phyloP scores from a whole-genome alignment of 2,113 vertebrate species.

The Melanerpes aurifrons region DNA sequence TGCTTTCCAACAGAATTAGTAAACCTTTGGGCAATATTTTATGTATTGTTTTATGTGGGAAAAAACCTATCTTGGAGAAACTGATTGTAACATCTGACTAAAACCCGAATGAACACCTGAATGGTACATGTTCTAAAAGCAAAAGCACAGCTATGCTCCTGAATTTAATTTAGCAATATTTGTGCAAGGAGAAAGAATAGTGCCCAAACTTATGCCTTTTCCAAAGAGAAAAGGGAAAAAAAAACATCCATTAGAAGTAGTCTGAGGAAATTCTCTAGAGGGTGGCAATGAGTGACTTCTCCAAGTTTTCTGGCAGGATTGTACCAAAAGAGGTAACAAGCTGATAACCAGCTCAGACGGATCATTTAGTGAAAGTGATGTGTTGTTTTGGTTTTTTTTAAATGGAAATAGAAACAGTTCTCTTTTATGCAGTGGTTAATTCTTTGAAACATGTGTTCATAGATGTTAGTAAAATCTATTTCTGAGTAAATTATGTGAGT shows the following conservation, averaged over 20 bases:
- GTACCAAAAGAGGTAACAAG: not conserved
- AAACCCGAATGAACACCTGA: not conserved
- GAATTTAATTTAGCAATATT: not conserved
- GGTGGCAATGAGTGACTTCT: not conserved
- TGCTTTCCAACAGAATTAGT: not conserved
- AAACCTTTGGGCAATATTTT: not conserved
- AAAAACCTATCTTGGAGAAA: not conserved
- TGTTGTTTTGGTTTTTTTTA: rapidly evolving
- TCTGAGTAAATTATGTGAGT: not conserved
- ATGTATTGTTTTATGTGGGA: not conserved
- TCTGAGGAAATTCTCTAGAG: not conserved
- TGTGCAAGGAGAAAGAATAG: not conserved
- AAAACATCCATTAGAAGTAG: not conserved
- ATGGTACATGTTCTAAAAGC: not conserved
- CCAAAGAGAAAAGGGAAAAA: not conserved
- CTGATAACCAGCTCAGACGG: not conserved
- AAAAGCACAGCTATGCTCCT: not conserved
- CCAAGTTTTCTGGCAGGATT: not conserved
- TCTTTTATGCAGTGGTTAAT: not conserved
- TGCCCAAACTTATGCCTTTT: not conserved
- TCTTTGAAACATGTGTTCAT: not conserved
- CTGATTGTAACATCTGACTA: not conserved
- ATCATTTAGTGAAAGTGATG: not conserved
- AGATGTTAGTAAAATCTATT: not conserved
- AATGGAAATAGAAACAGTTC: not conserved